Base-by-base conservation (phyloP, 2,888 invertebrate species). In the Tyria jacobaeae region DNA sequence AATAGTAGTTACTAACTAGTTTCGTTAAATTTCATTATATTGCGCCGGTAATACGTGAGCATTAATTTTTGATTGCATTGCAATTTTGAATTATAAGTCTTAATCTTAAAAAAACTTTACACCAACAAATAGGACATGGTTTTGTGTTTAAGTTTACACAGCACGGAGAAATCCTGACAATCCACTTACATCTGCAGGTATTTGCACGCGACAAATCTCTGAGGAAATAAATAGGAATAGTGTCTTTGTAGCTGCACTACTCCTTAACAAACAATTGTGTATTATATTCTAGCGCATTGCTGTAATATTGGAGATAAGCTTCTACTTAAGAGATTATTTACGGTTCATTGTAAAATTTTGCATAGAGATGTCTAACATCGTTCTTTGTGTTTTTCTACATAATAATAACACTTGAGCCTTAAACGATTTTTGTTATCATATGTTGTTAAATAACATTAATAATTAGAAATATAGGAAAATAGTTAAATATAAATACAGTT, bases 151-250 rank as follows among this genome's bases (percentile, higher is more conserved):
- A 48, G 34, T 35, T 56, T 56, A 56, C 31, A 44, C 52, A 41
- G 35, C 50, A 39, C 55, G 56, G 44, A 56, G 34, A 17, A 35
- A 62, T 52, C 52, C 37, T 25, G 58, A 61, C 67, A 67, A 64
- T 64, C 56, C 60, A 60, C 60, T 64, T 48, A 64, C 49, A 53
- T 55, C 52, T 56, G 37, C 54, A 60, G 60, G 50, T 70, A 70
- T 66, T 68, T 64, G 66, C 66, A 60, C 44, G 35, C 48, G 66
- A 66, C 60, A 50, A 58, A 50, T 59, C 65, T 59, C 63, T 21
- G 24, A 53, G 60, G 68, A 75, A 70, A 71, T 60, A 58, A 61
- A 57, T 56, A 57, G 58, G 51, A 62, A 52, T 59, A 66, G 56
- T 57, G 68, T 67, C 62, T 67, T 70, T 66, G 62, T 67, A 53